Conservation (phyloP, 2,113 vertebrate species). For the Thinocorus orbignyianus region DNA sequence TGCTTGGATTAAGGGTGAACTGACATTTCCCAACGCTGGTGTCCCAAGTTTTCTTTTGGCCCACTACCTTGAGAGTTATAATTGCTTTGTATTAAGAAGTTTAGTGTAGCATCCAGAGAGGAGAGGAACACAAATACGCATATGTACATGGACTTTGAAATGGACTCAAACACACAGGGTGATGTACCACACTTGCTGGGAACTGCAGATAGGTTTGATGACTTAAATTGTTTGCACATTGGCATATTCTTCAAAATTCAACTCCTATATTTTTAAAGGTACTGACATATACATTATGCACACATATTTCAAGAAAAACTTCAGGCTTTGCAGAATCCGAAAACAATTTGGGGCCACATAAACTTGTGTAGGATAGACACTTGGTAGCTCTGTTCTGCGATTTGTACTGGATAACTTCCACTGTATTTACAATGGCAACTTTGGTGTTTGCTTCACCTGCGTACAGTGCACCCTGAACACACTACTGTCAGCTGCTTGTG, state of each 20-base stretch:
- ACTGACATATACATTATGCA: background rate
- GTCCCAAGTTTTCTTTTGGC: background rate
- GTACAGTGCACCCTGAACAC: background rate
- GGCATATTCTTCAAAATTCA: background rate
- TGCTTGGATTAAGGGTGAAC: background rate
- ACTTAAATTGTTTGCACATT: background rate
- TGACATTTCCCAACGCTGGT: background rate
- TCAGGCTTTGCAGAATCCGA: background rate
- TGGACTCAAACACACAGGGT: accelerated
- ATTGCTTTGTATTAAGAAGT: background rate
- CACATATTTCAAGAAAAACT: background rate
- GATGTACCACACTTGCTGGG: background rate
- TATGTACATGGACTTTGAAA: background rate
- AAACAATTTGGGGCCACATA: background rate
- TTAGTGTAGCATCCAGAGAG: background rate
- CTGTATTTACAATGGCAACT: background rate
- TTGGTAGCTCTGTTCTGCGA: background rate
- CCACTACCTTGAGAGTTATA: background rate
- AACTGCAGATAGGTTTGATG: background rate
- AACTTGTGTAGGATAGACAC: background rate
- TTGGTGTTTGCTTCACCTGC: background rate
- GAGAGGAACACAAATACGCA: accelerated
- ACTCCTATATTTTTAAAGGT: background rate
- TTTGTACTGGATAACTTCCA: background rate
- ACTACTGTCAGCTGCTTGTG: background rate